These are phyloP conservation scores for Caiman crocodilus DNA, from an alignment of 2,797 vertebrate genomes.

Conservation along the genomic window DNA sequence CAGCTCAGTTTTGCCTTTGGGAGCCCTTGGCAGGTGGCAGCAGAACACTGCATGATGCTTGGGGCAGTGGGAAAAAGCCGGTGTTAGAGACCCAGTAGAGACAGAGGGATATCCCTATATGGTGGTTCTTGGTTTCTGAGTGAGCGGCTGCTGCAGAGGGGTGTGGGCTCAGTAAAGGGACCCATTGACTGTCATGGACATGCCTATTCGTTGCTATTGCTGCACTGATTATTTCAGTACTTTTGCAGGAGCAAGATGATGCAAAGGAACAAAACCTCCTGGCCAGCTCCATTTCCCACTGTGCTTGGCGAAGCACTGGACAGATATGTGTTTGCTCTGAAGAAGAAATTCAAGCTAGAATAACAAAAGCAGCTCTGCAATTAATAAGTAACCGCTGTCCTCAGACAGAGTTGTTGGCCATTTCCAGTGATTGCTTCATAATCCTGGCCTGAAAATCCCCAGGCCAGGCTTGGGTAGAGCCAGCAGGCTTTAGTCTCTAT, in stretches of 20 bases:
- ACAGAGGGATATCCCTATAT: no score
- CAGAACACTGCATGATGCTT: background rate
- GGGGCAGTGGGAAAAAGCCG: background rate
- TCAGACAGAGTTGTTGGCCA: background rate
- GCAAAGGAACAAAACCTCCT: background rate
- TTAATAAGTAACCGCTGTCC: slow-evolving; percentile 48
- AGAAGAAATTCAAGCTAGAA: slow-evolving; percentile 34
- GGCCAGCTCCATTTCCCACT: background rate
- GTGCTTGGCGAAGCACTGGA: accelerated
- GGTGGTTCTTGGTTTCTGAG: background rate
- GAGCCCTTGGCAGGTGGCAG: background rate
- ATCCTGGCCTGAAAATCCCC: background rate
- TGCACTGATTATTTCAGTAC: background rate
- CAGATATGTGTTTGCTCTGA: accelerated
- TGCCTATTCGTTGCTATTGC: background rate
- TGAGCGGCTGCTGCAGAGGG: background rate
- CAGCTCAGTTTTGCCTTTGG: background rate
- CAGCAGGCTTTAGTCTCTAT: background rate
- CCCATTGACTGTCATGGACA: background rate
- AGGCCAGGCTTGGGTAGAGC: background rate
- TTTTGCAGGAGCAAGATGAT: background rate
- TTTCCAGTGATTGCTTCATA: accelerated
- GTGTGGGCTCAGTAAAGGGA: no score
- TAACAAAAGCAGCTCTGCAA: background rate
- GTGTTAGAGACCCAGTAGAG: background rate